Evolutionary conservation across 1,140 invertebrate genomes (phyloP), one percentile per base, ranked within the genome.

Genomic region (Brachionus paranguensis): DNA sequence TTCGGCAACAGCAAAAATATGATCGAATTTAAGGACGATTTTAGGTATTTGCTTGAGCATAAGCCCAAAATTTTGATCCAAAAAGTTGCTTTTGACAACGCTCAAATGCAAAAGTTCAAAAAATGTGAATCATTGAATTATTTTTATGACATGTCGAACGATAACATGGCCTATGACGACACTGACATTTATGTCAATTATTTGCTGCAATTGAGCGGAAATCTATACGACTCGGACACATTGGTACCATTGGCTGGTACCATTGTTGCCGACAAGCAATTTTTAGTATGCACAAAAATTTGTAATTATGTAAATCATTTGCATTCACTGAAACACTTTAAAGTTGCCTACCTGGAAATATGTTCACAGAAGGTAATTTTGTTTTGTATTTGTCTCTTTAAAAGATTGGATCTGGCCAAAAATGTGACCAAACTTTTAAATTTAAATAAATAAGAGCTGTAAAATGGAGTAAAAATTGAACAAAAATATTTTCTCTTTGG

Each of bases 251-350:
- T 81, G 29, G 29, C 50, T 47, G 43, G 43, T 45, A 68, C n/a
- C 12, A 20, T n/a, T 24, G 20, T 81, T 45, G 17, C 55, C 37
- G 53, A 68, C 41, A 81, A 68, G 20, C 53, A 81, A 68, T 68
- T 81, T 60, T 60, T 68, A 41, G 78, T 81, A 41, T 81, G 78
- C 41, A 27, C 53, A 33, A 81, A 81, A 81, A 68, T 81, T 17
- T 68, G 37, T 37, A 68, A 81, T 64, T 47, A 64, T 60, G 53
- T 47, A 27, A 81, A 81, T 60, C 43, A 33, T 8, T 64, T 81
- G 33, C 78, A 81, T 47, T 64, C 78, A 29, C n/a, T 81, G 6
- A 81, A 68, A 64, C 78, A 81, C 37, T 81, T 81, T 47, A 81
- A 81, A 68, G 37, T 81, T 27, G 64, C 53, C 53, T 64, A 60